A percentile compares a stretch with the other conserved stretches of the same genome.
phyloP scores from a whole-genome alignment of 2,797 vertebrate genomes.

The Sebastiscus tertius region DNA sequence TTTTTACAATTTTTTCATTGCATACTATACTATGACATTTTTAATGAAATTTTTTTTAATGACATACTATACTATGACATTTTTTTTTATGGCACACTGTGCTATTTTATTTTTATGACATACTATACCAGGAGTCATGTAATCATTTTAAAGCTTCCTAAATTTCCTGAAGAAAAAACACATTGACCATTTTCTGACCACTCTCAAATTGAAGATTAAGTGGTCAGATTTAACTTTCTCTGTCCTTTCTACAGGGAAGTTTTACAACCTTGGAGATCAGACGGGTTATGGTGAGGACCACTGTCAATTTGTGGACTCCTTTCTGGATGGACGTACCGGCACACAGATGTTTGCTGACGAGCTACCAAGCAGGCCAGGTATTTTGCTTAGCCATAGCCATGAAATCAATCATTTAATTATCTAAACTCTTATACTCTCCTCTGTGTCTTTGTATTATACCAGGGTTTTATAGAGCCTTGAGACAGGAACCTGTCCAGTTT shows the following conservation, averaged over 20 bases:
- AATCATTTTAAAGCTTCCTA: background rate
- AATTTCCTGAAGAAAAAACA: too few species aligned
- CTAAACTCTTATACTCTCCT: background rate
- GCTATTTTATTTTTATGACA: background rate
- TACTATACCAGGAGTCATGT: background rate
- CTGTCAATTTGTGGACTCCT: slow-evolving; percentile 98
- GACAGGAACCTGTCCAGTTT: slow-evolving; percentile 94
- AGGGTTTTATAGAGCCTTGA: slow-evolving; percentile 94
- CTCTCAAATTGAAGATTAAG: background rate
- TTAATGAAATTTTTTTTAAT: background rate
- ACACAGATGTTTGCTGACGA: slow-evolving; percentile 86
- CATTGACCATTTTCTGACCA: background rate
- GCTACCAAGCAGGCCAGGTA: slow-evolving; percentile 88
- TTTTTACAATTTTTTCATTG: too few species aligned
- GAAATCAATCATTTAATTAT: background rate
- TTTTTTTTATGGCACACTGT: background rate
- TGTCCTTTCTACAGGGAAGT: slow-evolving; percentile 86
- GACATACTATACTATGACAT: background rate
- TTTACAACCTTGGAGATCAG: slow-evolving; percentile 97
- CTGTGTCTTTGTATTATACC: slow-evolving; percentile 36
- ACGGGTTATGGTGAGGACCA: slow-evolving; percentile 96
- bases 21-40: background rate
- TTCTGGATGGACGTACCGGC: slow-evolving; percentile 94
- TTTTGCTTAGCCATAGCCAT: background rate
- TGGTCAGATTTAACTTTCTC: background rate